Evolutionary conservation across 2,888 invertebrate species (phyloP).

Genomic region (Agrilus cyanescens): DNA sequence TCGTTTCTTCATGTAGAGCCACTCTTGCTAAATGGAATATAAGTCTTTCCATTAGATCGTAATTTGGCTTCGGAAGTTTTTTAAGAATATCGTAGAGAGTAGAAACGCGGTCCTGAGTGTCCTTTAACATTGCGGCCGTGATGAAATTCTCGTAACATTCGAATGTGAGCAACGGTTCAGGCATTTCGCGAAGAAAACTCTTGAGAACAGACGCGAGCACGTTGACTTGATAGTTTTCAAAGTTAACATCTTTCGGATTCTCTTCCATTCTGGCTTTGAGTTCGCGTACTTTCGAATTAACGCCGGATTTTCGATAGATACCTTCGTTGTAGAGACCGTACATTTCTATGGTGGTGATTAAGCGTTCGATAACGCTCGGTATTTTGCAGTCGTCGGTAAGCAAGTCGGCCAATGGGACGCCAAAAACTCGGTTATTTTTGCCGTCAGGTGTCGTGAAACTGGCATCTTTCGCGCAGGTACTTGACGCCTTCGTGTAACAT

Average conservation of each 20-base stretch:
- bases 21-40: constrained; percentile 88
- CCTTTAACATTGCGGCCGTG: constrained; percentile 73
- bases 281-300: constrained; percentile 72
- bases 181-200: constrained; percentile 81
- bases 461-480: constrained; percentile 44
- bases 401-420: constrained; percentile 63
- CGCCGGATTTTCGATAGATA: constrained; percentile 84
- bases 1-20: constrained; percentile 73
- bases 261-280: constrained; percentile 65
- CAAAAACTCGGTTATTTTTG: constrained; percentile 60
- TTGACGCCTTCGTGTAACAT: constrained; percentile 66
- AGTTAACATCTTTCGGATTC: constrained; percentile 57
- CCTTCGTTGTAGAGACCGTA: constrained; percentile 88
- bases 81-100: constrained; percentile 79
- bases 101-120: constrained; percentile 68
- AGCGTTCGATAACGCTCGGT: constrained; percentile 76
- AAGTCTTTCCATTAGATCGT: constrained; percentile 80
- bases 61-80: constrained; percentile 80
- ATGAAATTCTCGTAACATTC: constrained; percentile 92
- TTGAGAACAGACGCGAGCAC: constrained; percentile 84
- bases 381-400: constrained; percentile 67
- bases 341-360: constrained; percentile 84
- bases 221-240: constrained; percentile 76
- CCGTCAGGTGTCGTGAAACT: constrained; percentile 21
- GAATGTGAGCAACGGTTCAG: constrained; percentile 84